Evolutionary conservation across 2,888 invertebrate genomes (phyloP).

Genomic region (Trachelus troglodyta): DNA sequence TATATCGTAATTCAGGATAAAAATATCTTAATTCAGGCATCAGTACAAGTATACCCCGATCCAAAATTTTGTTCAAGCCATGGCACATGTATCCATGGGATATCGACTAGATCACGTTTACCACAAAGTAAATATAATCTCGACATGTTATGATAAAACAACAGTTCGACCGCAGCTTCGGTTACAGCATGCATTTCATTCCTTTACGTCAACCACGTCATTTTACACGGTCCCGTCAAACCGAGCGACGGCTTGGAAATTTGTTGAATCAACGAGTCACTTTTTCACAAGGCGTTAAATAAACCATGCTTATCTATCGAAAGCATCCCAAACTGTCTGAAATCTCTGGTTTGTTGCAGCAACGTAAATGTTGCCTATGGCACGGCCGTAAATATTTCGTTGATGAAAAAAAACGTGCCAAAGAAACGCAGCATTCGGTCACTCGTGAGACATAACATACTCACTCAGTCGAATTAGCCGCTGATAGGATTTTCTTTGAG

Average conservation of each 20-base stretch:
- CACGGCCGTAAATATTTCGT: neutral
- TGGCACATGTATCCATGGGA: too few species aligned
- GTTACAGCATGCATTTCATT: neutral
- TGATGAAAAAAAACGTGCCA: neutral
- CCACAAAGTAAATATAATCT: neutral
- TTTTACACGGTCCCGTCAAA: neutral
- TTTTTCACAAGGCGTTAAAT: neutral
- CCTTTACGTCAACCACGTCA: neutral
- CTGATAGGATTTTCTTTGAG: neutral
- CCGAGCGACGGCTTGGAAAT: neutral
- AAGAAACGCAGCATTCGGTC: neutral
- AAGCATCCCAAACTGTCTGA: neutral
- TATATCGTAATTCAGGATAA: neutral
- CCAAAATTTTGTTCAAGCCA: too few species aligned
- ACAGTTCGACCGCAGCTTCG: neutral
- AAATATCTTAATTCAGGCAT: neutral
- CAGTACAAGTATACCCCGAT: neutral
- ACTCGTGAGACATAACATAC: neutral
- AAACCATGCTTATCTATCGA: neutral
- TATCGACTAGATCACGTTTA: neutral
- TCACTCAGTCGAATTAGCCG: neutral
- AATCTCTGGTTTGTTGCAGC: neutral
- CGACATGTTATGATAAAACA: neutral
- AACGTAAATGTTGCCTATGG: neutral
- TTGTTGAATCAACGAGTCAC: constrained; percentile 1